A percentile compares a stretch with the other conserved stretches of the same genome.
Evolutionary conservation across 2,888 invertebrate species (phyloP).

Genomic region (Acronicta psi): DNA sequence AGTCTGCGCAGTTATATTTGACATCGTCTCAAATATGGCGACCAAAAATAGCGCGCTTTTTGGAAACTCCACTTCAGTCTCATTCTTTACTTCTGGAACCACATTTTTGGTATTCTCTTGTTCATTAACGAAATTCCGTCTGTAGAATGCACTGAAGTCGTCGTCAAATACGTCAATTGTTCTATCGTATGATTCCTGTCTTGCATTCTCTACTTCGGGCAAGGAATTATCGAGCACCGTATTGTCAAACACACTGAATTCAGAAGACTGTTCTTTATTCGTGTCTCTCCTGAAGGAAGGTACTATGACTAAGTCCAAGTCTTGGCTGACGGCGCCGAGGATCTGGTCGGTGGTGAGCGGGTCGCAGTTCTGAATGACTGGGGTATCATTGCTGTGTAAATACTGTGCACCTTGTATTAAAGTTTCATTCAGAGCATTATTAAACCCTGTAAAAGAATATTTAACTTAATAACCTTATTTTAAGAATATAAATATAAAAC

Average conservation of each 20-base stretch:
- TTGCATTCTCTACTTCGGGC: conserved; percentile 23
- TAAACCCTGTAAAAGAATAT: conserved; percentile 39
- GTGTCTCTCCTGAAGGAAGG: conserved; percentile 20
- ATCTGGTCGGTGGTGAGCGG: conserved; percentile 29
- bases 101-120: not conserved
- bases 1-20: conserved; percentile 70
- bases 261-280: conserved; percentile 15
- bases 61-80: conserved; percentile 28
- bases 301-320: conserved; percentile 28
- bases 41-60: conserved; percentile 61
- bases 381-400: conserved; percentile 19
- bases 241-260: conserved; percentile 16
- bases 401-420: conserved; percentile 18
- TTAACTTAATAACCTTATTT: not conserved
- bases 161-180: conserved; percentile 24
- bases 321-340: conserved; percentile 32
- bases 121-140: not conserved
- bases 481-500: too few species aligned
- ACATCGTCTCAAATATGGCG: conserved; percentile 71
- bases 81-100: conserved; percentile 4
- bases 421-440: conserved; percentile 42
- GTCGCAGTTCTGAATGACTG: conserved; percentile 33
- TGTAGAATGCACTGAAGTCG: conserved; percentile 14
- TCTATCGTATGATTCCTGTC: conserved; percentile 13
- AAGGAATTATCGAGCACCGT: conserved; percentile 20